Evolutionary conservation across 2,888 invertebrate species (phyloP).

Genomic region (Drosophila vallismaia): DNA sequence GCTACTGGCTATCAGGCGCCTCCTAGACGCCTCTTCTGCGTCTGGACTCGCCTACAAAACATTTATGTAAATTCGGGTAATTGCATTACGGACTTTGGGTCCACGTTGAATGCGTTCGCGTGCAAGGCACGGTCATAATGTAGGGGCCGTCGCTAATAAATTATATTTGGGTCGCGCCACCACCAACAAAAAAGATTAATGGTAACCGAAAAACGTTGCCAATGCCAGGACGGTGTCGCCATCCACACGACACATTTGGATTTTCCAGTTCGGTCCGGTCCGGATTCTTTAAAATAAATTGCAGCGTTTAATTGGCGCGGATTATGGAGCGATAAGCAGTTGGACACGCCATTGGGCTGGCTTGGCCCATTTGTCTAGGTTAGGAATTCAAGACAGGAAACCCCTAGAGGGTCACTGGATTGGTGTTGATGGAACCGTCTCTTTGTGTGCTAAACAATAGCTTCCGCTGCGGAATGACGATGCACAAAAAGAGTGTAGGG

Average conservation of each 20-base stretch:
- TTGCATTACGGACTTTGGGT: conserved; percentile 57
- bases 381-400: conserved; percentile 7
- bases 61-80: conserved; percentile 71
- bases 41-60: conserved; percentile 53
- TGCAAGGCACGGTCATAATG: conserved; percentile 32
- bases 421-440: conserved; percentile 38
- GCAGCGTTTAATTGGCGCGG: conserved; percentile 68
- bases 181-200: conserved; percentile 30
- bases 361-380: conserved; percentile 52
- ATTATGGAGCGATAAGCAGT: conserved; percentile 58
- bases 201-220: conserved; percentile 45
- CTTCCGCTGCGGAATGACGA: conserved; percentile 62
- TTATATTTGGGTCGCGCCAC: conserved; percentile 34
- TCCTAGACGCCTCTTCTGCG: conserved; percentile 25
- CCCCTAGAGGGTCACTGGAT: background rate
- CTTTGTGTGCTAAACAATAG: conserved; percentile 44
- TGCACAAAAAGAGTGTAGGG: conserved; percentile 38
- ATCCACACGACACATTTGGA: conserved; percentile 23
- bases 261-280: background rate
- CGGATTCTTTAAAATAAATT: conserved; percentile 59
- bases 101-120: conserved; percentile 49
- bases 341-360: conserved; percentile 53
- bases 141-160: conserved; percentile 42
- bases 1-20: background rate
- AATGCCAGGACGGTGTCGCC: conserved; percentile 9